Conservation (phyloP, 2,113 vertebrate genomes). For the Sylvia atricapilla region DNA sequence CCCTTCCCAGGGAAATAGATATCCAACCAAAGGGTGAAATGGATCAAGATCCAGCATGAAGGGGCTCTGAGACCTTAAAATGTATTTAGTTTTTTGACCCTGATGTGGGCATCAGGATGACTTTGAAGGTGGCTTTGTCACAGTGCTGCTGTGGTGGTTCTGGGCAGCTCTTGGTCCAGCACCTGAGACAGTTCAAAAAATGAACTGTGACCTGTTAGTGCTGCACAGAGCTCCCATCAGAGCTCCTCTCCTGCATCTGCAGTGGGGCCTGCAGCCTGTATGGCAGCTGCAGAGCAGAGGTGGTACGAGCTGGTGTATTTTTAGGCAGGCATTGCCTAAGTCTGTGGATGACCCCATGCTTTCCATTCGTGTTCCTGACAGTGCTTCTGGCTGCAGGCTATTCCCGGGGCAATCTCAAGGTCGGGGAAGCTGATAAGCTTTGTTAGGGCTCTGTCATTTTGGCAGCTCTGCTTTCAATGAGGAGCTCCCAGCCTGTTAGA, state of each 20-base stretch:
- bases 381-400: neutral
- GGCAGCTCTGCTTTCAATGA: neutral
- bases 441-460: neutral
- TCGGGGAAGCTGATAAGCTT: conserved; percentile 12
- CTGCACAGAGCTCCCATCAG: neutral
- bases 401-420: neutral
- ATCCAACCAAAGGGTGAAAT: neutral
- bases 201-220: neutral
- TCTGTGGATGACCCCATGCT: neutral
- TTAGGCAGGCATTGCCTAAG: neutral
- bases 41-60: neutral
- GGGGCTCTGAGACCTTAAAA: neutral
- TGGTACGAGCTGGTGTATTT: neutral
- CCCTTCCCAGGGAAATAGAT: neutral
- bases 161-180: neutral
- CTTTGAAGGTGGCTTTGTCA: neutral
- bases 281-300: neutral
- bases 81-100: neutral
- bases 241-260: neutral
- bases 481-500: neutral
- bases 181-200: neutral
- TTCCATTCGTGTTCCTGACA: neutral
- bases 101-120: neutral
- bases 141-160: neutral
- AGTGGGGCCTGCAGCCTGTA: neutral